Evolutionary conservation across 2,113 vertebrate species (phyloP), one percentile per base, ranked within the genome.

Genomic region (Cyprinodon variegatus): DNA sequence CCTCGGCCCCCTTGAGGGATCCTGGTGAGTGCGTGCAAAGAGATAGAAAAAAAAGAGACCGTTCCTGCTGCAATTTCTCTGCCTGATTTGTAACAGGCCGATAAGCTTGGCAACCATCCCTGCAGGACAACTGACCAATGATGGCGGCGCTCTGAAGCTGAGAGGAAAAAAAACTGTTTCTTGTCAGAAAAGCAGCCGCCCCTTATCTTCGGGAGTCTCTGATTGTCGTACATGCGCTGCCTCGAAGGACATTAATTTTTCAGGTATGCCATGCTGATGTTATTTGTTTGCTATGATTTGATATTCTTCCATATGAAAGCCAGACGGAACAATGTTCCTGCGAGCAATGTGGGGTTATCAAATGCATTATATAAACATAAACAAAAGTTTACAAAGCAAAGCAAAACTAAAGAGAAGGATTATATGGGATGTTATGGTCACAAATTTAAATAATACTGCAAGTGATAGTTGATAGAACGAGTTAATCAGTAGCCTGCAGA

Each of bases 181-280:
- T 4, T 67, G 83, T 73, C 82, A 72, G 68, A 62, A 70, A 62
- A 48, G 38, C 64, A 63, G 68, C 65, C 43, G 68, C 74, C 61
- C 10, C 74, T 57, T 63, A 71, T 88, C 69, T 86, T 78, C 73
- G 70, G 75, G 59, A 79, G 75, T 78, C 66, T 78, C 68, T 77
- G 74, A 87, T 85, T 88, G 86, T 91, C 88, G 82, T 84, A 90
- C 85, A 86, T 86, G 75, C 84, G 82, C 79, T n/a, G 79, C 86
- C 85, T 90, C 88, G 76, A 53, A 87, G 74, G 77, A 85, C 87
- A 83, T 86, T 61, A 36, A 85, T 85, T 88, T 93, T 90, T 89
- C 65, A 91, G 73, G 59, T 76, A 48, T 15, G 40, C 64, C 17
- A 22, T 50, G 77, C 70, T 62, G n/a, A 43, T 84, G 57, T 74